Conservation (phyloP, 2,797 vertebrate species). For the Ptychobarbus kaznakovi region DNA sequence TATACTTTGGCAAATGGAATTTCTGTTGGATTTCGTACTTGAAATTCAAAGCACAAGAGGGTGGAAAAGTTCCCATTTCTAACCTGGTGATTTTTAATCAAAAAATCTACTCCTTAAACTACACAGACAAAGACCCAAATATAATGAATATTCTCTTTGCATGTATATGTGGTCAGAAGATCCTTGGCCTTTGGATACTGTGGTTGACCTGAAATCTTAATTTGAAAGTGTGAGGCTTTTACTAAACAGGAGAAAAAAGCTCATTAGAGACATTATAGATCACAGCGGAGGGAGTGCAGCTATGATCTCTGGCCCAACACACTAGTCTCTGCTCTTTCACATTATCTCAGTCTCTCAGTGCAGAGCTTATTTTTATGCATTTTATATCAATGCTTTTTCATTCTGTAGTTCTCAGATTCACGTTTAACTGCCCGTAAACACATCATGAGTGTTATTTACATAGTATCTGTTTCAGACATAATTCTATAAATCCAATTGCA, state of each 20-base stretch:
- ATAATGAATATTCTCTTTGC: conserved; percentile 44
- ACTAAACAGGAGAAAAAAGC: conserved; percentile 43
- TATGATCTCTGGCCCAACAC: conserved; percentile 27
- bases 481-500: not conserved
- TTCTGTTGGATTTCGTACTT: conserved; percentile 19
- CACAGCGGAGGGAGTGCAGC: not conserved
- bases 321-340: conserved; percentile 24
- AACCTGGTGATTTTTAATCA: conserved; percentile 13
- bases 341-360: conserved; percentile 2
- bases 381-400: not conserved
- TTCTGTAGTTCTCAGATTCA: conserved; percentile 1
- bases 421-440: not conserved
- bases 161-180: conserved; percentile 13
- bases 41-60: conserved; percentile 6
- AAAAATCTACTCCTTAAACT: not conserved
- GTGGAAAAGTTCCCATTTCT: conserved; percentile 5
- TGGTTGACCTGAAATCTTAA: conserved; percentile 24
- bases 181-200: conserved; percentile 20
- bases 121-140: not conserved
- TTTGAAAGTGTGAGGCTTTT: conserved; percentile 42
- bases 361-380: conserved; percentile 1
- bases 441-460: not conserved
- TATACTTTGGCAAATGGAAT: conserved; percentile 3
- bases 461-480: not conserved
- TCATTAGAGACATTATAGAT: conserved; percentile 45